These are phyloP conservation scores for Atractosteus spatula DNA, from an alignment of 2,113 vertebrate genomes.

Conservation along the genomic window DNA sequence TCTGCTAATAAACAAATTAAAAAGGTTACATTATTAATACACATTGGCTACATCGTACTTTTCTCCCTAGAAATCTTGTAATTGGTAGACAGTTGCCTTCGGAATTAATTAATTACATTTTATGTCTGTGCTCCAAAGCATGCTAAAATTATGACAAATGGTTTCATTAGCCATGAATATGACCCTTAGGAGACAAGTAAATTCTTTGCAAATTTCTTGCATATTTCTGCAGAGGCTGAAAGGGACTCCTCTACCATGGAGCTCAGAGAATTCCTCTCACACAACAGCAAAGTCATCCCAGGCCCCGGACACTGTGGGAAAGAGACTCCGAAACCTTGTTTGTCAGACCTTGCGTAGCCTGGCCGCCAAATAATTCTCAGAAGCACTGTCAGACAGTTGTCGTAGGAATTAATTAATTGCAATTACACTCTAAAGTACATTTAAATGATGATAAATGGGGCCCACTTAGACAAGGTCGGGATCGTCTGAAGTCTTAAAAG, in stretches of 20 bases:
- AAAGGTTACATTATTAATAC: constrained; percentile 64
- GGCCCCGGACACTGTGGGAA: constrained; percentile 39
- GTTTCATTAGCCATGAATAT: constrained; percentile 63
- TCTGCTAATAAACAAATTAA: constrained; percentile 44
- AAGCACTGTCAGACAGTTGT: constrained; percentile 27
- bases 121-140: constrained; percentile 49
- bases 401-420: constrained; percentile 30
- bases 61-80: constrained; percentile 60
- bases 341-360: constrained; percentile 22
- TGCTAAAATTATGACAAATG: constrained; percentile 47
- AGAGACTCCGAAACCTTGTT: constrained; percentile 40
- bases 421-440: constrained; percentile 31
- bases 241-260: constrained; percentile 35
- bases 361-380: constrained; percentile 28
- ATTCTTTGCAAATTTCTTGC: constrained; percentile 59
- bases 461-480: constrained; percentile 26
- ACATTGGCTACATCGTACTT: constrained; percentile 50
- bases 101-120: constrained; percentile 73
- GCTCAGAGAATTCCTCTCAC: constrained; percentile 50
- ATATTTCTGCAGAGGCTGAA: constrained; percentile 57
- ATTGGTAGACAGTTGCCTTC: constrained; percentile 58
- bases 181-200: constrained; percentile 59
- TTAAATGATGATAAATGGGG: constrained; percentile 42
- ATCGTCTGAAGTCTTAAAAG: too few species aligned
- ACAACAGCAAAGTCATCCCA: constrained; percentile 37